phyloP scores from a whole-genome alignment of 2,888 invertebrate genomes.

The Euspilapteryx auroguttella region DNA sequence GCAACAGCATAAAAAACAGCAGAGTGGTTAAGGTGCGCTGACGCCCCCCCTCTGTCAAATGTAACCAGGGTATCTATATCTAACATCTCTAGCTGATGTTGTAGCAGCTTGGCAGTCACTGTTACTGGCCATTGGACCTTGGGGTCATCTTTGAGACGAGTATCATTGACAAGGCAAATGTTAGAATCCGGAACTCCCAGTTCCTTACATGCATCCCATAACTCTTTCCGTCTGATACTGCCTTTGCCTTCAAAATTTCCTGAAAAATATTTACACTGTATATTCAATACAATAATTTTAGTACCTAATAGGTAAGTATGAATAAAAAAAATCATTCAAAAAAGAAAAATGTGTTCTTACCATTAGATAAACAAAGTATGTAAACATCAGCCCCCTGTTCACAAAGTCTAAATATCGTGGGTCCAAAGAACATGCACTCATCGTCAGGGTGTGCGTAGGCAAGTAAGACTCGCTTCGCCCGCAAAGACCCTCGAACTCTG shows the following conservation, averaged over 20 bases:
- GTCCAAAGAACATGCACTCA: slow-evolving; percentile 99
- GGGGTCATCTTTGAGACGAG: slow-evolving; percentile 77
- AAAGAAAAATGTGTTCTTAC: slow-evolving; percentile 34
- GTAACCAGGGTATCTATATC: slow-evolving; percentile 86
- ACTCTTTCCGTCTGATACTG: slow-evolving; percentile 69
- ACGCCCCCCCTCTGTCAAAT: slow-evolving; percentile 93
- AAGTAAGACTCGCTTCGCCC: slow-evolving; percentile 69
- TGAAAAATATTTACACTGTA: too few species aligned
- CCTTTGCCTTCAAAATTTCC: slow-evolving; percentile 70
- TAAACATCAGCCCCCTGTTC: slow-evolving; percentile 70
- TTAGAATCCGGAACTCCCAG: slow-evolving; percentile 80
- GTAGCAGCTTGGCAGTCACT: slow-evolving; percentile 39
- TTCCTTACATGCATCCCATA: slow-evolving; percentile 77
- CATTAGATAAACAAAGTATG: slow-evolving; percentile 83
- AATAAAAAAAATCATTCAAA: slow-evolving; percentile 1
- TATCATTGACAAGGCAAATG: slow-evolving; percentile 71
- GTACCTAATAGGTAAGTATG: too few species aligned
- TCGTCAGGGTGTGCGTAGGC: slow-evolving; percentile 97
- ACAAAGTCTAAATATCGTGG: slow-evolving; percentile 74
- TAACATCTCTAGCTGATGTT: slow-evolving; percentile 67
- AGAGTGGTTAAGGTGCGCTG: slow-evolving; percentile 90
- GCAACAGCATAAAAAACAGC: slow-evolving; percentile 82
- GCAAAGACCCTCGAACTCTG: slow-evolving; percentile 47
- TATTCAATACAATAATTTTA: too few species aligned
- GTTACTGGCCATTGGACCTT: slow-evolving; percentile 71